Percentiles rank a stretch among this genome's conserved stretches.
phyloP scores from a whole-genome alignment of 2,797 vertebrate genomes.

The Amniataba percoides region DNA sequence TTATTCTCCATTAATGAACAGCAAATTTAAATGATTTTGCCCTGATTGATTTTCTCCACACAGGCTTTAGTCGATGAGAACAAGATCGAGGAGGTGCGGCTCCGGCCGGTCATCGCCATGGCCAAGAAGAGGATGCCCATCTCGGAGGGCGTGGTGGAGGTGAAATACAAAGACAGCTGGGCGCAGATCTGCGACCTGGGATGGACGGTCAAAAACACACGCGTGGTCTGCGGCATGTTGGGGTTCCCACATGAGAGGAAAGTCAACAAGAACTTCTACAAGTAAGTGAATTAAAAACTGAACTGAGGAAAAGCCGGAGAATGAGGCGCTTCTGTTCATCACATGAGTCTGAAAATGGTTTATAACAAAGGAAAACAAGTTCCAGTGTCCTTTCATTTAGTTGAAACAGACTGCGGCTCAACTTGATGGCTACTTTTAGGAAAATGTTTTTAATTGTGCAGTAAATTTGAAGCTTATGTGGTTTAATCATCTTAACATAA shows the following conservation, averaged over 20 bases:
- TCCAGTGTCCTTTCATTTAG: not conserved
- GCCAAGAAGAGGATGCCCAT: constrained; percentile 86
- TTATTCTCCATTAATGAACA: not conserved
- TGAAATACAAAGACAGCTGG: constrained; percentile 91
- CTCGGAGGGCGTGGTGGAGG: constrained; percentile 93
- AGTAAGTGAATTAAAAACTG: constrained; percentile 82
- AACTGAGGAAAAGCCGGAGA: not conserved
- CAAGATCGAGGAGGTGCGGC: constrained; percentile 92
- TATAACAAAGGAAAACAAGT: too few relatives aligned
- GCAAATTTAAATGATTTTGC: too few relatives aligned
- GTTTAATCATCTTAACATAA: not conserved
- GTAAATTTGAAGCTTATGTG: not conserved
- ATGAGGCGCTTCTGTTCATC: not conserved
- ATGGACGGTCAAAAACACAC: constrained; percentile 92
- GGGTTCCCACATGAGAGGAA: constrained; percentile 94
- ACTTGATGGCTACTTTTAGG: not conserved
- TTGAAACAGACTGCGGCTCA: not conserved
- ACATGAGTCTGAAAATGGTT: not conserved
- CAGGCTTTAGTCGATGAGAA: constrained; percentile 88
- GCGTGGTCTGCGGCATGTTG: constrained; percentile 95
- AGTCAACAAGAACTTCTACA: constrained; percentile 96
- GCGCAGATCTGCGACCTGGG: constrained; percentile 92
- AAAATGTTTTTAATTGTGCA: not conserved
- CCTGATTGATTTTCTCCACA: not conserved
- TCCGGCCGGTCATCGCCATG: constrained; percentile 85